phyloP scores from a whole-genome alignment of 2,797 vertebrate species.

The Monodelphis domestica region DNA sequence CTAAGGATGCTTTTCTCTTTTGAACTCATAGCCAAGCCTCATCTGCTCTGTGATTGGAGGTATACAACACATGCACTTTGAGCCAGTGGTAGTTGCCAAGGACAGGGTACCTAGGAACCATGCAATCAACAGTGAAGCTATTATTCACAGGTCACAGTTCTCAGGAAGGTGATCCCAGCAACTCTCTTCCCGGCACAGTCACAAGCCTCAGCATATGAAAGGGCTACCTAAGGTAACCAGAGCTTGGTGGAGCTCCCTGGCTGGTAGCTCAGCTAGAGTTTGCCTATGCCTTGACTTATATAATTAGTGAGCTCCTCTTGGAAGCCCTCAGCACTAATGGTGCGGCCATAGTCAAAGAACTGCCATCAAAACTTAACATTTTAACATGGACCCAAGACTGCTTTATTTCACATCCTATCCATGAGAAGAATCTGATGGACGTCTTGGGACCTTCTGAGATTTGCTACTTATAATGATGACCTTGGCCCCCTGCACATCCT shows the following conservation, averaged over 20 bases:
- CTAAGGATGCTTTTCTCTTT: not conserved
- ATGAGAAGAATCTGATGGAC: not conserved
- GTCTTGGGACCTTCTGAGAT: not conserved
- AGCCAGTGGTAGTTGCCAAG: not conserved
- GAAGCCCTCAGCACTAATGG: not conserved
- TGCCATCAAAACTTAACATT: not conserved
- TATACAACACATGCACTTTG: not conserved
- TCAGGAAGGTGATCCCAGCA: not conserved
- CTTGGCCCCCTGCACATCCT: not conserved
- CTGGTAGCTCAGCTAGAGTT: not conserved
- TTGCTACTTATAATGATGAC: not conserved
- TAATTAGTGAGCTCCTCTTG: not conserved
- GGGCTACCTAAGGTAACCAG: not conserved
- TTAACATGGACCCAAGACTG: not conserved
- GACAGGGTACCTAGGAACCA: not conserved
- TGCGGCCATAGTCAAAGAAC: not conserved
- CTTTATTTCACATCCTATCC: not conserved
- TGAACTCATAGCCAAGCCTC: not conserved
- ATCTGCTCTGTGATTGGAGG: not conserved
- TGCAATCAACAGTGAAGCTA: not conserved
- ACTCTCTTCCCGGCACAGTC: not conserved
- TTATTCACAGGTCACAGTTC: not conserved
- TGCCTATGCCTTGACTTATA: not conserved
- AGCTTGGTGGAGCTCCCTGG: not conserved
- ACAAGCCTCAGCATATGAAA: not conserved